A percentile compares a stretch with the other conserved stretches of the same genome.
Evolutionary conservation across 30 jellyfish, hydroid and myxozoan genomes (phyloP).

Genomic region (Chrysaora quinquecirrha): DNA sequence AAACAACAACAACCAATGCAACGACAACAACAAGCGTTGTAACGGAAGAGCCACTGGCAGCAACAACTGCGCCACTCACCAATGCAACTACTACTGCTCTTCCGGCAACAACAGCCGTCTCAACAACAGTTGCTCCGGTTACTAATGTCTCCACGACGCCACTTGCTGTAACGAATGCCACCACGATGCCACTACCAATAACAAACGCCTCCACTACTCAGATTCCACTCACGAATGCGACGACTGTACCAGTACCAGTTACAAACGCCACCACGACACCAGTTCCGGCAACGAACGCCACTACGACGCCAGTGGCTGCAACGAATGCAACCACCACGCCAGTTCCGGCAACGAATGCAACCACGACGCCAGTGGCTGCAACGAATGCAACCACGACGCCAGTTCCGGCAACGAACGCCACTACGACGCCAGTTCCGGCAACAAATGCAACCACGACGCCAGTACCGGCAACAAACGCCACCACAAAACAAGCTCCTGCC

Average conservation of each 20-base stretch:
- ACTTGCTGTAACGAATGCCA: background rate
- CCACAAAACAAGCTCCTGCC: no score
- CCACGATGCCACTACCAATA: constrained; percentile 13
- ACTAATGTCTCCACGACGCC: constrained; percentile 30
- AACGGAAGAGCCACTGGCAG: constrained; percentile 51
- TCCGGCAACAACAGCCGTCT: constrained; percentile 37
- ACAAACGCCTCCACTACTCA: constrained; percentile 3
- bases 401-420: constrained; percentile 39
- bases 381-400: constrained; percentile 38
- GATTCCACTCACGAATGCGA: background rate
- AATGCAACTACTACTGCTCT: constrained; percentile 38
- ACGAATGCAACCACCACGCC: constrained; percentile 34
- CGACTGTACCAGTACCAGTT: constrained; percentile 20
- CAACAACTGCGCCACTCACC: constrained; percentile 44
- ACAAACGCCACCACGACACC: constrained; percentile 12
- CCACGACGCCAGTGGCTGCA: constrained; percentile 20
- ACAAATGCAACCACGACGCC: constrained; percentile 12
- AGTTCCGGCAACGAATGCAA: constrained; percentile 13
- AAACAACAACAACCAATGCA: constrained; percentile 57
- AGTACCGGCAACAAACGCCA: no score
- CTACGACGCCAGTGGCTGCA: constrained; percentile 27
- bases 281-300: constrained; percentile 11
- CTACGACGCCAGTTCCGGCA: constrained; percentile 46
- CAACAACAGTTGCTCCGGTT: constrained; percentile 22
- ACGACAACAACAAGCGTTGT: constrained; percentile 53